Evolutionary conservation across 2,113 vertebrate genomes (phyloP), one percentile per base, ranked within the genome.

Genomic region (Hypomesus transpacificus): DNA sequence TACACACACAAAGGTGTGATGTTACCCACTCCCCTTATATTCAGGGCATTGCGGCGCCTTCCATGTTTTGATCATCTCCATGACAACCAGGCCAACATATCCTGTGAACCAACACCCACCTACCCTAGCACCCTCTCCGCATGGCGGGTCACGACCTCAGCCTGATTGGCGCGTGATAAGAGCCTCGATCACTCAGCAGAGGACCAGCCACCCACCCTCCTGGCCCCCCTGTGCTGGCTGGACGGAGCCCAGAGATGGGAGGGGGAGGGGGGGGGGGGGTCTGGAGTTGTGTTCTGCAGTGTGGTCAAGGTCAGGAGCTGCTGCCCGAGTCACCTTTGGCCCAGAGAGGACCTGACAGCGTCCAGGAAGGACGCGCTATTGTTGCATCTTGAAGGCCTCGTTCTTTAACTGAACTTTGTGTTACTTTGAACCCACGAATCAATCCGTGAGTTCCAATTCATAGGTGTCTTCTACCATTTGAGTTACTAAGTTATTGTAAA

Each of bases 181-280:
- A 14, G 81, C 83, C 81, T 86, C 62, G 84, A 87, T 80, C 1
- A 80, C 60, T 26, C 77, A 71, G 0, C 71, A 60, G 83, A 80
- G 66, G 71, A 73, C 16, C 17, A 17, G 16, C 1, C 18, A 59
- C 77, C 46, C 53, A 80, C 75, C 78, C 76, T 34, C 31, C 31
- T 34, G 31, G 31, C 39, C 39, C 39, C 34, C 39, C 39, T 11
- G 9, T 34, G 39, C 39, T 13, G 39, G 9, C 39, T 46, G 39
- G 39, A 46, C 7, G 2, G 9, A 46, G 39, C 2, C 39, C 39
- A 13, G 39, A 11, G 39, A 46, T 46, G 39, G 9, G 39, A 11
- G 39, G 39, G 9, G 39, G 39, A 3, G 7, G 34, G 34, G 34
- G 7, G 34, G 34, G 28, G 28, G 28, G 4, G 39, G 39, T 46